Base-by-base conservation (phyloP, 2,888 invertebrate species). In the Bugula neritina region DNA sequence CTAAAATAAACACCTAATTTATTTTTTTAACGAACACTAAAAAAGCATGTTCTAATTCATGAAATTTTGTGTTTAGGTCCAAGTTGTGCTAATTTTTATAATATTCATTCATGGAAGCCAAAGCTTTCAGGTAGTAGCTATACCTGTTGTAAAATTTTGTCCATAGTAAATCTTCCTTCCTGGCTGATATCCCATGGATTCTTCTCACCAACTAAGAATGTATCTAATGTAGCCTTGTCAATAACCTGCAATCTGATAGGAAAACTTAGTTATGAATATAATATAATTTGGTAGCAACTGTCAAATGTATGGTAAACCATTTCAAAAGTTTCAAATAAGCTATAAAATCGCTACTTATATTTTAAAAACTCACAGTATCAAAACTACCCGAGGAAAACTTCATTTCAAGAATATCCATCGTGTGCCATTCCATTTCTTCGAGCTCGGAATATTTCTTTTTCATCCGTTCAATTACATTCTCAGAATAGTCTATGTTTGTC, bases 201-300 rank as follows among this genome's bases (percentile, higher is more conserved):
- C 73, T 76, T 81, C 73, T 84, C 83, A n/a, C 78, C 78, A 13
- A 85, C 86, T 71, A 86, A 77, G 54, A 86, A 74, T 21, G 84
- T 82, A 75, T 86, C 86, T 27, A 86, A 76, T 23, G 86, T 85
- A 1, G 85, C 86, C 77, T 86, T 86, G 74, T 86, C 86, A 55
- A 86, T 74, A 23, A 63, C 63, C 63, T 63, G n/a, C 63, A 63
- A 31, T 25, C n/a, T 27, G 27, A 73, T 70, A 43, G 17, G 43
- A 17, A 43, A 43, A 43, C 43, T 17, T 10, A 10, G 43, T 43
- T 43, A 43, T 17, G n/a, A n/a, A n/a, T n/a, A n/a, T n/a, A n/a
- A n/a, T n/a, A n/a, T n/a, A n/a, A n/a, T n/a, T n/a, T n/a, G n/a
- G n/a, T n/a, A n/a, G n/a, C n/a, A n/a, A n/a, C n/a, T n/a, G n/a